Evolutionary conservation across 2,888 invertebrate species (phyloP).

Genomic region (Autographa pulchrina): DNA sequence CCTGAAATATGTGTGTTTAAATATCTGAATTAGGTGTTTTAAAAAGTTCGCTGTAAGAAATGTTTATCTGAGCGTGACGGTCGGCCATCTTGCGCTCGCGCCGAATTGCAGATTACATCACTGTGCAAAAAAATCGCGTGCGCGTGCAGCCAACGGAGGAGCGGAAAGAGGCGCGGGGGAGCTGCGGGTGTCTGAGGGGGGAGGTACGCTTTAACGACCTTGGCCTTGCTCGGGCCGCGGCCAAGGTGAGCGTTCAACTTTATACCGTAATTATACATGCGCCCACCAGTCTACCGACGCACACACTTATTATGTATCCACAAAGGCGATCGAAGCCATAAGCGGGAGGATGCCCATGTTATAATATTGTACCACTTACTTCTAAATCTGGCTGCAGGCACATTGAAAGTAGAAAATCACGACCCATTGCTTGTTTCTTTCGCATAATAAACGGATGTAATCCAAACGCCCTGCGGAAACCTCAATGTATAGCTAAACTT

Average conservation of each 20-base stretch:
- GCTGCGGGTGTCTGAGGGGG: conserved; percentile 45
- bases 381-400: conserved; percentile 7
- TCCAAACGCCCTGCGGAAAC: conserved; percentile 23
- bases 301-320: conserved; percentile 62
- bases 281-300: conserved; percentile 84
- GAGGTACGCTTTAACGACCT: conserved; percentile 75
- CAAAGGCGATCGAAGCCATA: conserved; percentile 56
- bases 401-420: conserved; percentile 33
- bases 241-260: conserved; percentile 84
- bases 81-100: conserved; percentile 84
- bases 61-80: conserved; percentile 64
- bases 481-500: conserved; percentile 43
- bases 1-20: conserved; percentile 39
- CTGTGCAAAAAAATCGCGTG: conserved; percentile 83
- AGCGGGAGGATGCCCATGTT: conserved; percentile 38
- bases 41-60: conserved; percentile 53
- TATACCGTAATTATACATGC: conserved; percentile 84
- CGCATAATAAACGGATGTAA: conserved; percentile 44
- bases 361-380: conserved; percentile 15
- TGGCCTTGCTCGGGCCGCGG: conserved; percentile 87
- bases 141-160: conserved; percentile 67
- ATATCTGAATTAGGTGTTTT: conserved; percentile 54
- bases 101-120: conserved; percentile 88
- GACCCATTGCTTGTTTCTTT: conserved; percentile 36
- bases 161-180: conserved; percentile 49